Percentiles rank a stretch among this genome's conserved stretches.
Evolutionary conservation across 1,140 invertebrate species (phyloP).

Genomic region (Patella vulgata): DNA sequence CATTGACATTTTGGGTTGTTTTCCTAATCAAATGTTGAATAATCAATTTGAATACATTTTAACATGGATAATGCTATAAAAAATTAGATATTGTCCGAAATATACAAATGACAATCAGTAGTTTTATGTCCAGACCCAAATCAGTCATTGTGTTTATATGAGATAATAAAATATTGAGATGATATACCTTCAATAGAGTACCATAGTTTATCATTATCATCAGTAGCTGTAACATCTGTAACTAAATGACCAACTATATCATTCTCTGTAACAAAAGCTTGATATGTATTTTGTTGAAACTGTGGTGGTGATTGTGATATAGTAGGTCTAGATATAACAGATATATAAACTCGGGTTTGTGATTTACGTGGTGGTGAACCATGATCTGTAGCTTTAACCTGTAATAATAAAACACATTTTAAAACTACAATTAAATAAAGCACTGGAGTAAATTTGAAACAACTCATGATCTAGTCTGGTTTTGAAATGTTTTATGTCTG

Average conservation of each 20-base stretch:
- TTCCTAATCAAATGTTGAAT: too few relatives aligned
- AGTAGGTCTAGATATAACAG: conserved; percentile 49
- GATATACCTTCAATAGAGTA: conserved; percentile 87
- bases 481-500: too few relatives aligned
- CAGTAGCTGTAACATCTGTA: conserved; percentile 81
- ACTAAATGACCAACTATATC: conserved; percentile 86
- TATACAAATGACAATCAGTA: too few relatives aligned
- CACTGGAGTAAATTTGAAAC: too few relatives aligned
- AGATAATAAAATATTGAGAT: too few relatives aligned
- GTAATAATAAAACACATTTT: conserved; percentile 11
- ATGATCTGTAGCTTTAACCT: conserved; percentile 84
- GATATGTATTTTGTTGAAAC: conserved; percentile 73
- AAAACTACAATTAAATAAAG: too few relatives aligned
- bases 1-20: too few relatives aligned
- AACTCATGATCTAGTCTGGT: background rate
- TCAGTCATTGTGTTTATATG: too few relatives aligned
- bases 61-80: too few relatives aligned
- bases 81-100: too few relatives aligned
- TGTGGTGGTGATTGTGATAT: conserved; percentile 73
- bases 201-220: conserved; percentile 88
- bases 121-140: too few relatives aligned
- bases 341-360: conserved; percentile 73
- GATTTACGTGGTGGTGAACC: conserved; percentile 74
- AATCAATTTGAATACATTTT: too few relatives aligned
- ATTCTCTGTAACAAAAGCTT: conserved; percentile 82